Evolutionary conservation across 1,140 invertebrate genomes (phyloP).

Genomic region (Rhagoletis zephyria): DNA sequence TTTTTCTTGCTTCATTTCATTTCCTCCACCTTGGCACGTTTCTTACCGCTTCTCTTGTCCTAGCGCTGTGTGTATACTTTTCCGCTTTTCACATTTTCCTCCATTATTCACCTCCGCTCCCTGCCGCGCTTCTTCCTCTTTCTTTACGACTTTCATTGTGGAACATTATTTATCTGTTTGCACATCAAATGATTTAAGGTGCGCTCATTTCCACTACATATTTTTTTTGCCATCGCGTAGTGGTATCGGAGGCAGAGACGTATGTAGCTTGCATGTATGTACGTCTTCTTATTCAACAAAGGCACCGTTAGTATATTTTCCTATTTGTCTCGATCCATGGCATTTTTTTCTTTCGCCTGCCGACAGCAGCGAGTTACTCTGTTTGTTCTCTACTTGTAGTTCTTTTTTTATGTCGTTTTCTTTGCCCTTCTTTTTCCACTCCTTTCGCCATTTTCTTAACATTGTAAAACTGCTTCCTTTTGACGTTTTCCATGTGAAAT

Average conservation of each 20-base stretch:
- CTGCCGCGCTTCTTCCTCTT: neutral
- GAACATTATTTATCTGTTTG: constrained; percentile 71
- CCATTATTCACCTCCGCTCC: neutral
- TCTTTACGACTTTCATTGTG: constrained; percentile 59
- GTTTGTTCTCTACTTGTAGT: constrained; percentile 29
- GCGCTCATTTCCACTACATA: constrained; percentile 57
- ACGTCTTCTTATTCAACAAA: neutral
- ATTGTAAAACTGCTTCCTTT: constrained; percentile 32
- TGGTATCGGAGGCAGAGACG: neutral
- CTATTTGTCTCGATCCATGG: constrained; percentile 53
- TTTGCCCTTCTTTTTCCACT: neutral
- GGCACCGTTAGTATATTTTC: neutral
- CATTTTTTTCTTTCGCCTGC: constrained; percentile 4
- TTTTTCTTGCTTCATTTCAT: constrained; percentile 71
- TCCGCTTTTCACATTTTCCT: neutral
- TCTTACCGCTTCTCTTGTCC: neutral
- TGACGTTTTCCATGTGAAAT: constrained; percentile 37
- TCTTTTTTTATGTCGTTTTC: neutral
- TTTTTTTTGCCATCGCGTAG: constrained; percentile 50
- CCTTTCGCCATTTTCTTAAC: neutral
- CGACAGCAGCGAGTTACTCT: constrained; percentile 6
- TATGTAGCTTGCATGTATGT: neutral
- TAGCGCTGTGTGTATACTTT: neutral
- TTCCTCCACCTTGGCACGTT: constrained; percentile 55
- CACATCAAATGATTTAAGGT: constrained; percentile 69